phyloP scores from a whole-genome alignment of 2,797 vertebrate genomes.

The Eupleurogrammus muticus region DNA sequence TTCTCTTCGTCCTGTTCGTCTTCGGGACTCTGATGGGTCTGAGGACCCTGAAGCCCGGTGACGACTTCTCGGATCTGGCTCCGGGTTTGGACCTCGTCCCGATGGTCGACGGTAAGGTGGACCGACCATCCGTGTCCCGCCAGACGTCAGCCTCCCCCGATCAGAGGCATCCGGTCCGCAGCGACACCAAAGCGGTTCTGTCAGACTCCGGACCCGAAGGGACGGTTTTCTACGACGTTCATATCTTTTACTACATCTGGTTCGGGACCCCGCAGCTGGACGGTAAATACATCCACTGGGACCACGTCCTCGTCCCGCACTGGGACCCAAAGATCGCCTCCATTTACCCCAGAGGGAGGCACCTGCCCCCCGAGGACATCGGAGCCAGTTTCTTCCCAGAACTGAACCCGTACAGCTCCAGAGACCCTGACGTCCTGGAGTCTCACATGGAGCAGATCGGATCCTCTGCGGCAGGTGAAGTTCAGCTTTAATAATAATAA shows the following conservation, averaged over 20 bases:
- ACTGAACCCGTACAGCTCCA: constrained; percentile 90
- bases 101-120: constrained; percentile 76
- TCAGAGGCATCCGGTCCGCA: constrained; percentile 62
- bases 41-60: constrained; percentile 88
- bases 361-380: constrained; percentile 90
- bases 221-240: constrained; percentile 88
- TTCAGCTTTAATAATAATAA: background rate
- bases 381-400: constrained; percentile 92
- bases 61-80: constrained; percentile 86
- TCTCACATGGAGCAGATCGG: constrained; percentile 92
- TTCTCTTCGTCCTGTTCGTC: constrained; percentile 90
- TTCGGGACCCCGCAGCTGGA: constrained; percentile 87
- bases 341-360: constrained; percentile 91
- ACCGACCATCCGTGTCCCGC: constrained; percentile 78
- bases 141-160: constrained; percentile 75
- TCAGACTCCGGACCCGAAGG: constrained; percentile 80
- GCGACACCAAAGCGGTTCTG: constrained; percentile 70
- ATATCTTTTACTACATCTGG: constrained; percentile 92
- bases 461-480: constrained; percentile 88
- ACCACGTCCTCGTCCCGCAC: constrained; percentile 92
- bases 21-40: constrained; percentile 93
- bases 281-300: constrained; percentile 90
- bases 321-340: constrained; percentile 94
- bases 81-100: constrained; percentile 85
- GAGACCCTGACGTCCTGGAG: constrained; percentile 88